Base-by-base conservation (phyloP, 2,113 vertebrate genomes). In the Octodon degus region DNA sequence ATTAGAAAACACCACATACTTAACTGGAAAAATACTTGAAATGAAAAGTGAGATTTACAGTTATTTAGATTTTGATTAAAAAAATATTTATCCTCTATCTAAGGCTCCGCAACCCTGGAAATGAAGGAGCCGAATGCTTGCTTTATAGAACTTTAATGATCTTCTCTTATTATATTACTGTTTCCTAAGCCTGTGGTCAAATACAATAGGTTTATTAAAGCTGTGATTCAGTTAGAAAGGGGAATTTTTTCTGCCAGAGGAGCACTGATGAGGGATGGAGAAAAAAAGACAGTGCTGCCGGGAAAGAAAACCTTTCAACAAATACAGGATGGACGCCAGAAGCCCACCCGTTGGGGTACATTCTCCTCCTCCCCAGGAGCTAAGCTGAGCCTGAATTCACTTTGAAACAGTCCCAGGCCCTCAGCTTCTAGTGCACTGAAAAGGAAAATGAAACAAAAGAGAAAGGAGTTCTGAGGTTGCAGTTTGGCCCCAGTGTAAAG, bases 171-270 rank as follows among this genome's bases (percentile, higher is more conserved):
- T 98, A 97, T 98, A 98, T 98, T 98, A 98, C 97, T 74, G 93
- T 98, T 98, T 98, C 96, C 97, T 98, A 97, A 98, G 98, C 97
- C 97, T 96, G 97, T 97, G 98, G 98, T 98, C 98, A 98, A 98
- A 98, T 97, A 98, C 98, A 98, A 98, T 98, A 95, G 97, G 97
- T 98, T 98, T 98, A 98, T 98, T 98, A 98, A 98, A 98, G 94
- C 94, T 96, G 96, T 81, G 91, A 97, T 98, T 98, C 98, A 84
- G 93, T 95, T 74, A 95, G 96, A 93, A 96, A 97, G 50, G 89
- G 94, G 79, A 97, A 94, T 98, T 90, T 96, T 96, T 97, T 97
- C 97, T 97, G 93, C 97, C 94, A 84, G 12, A 0, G 40, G 89
- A 94, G 84, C 79, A 55, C 67, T 68, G 77, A 65, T 34, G 86